Evolutionary conservation across 1,140 invertebrate genomes (phyloP).

Genomic region (Proctacanthus coquilletti): DNA sequence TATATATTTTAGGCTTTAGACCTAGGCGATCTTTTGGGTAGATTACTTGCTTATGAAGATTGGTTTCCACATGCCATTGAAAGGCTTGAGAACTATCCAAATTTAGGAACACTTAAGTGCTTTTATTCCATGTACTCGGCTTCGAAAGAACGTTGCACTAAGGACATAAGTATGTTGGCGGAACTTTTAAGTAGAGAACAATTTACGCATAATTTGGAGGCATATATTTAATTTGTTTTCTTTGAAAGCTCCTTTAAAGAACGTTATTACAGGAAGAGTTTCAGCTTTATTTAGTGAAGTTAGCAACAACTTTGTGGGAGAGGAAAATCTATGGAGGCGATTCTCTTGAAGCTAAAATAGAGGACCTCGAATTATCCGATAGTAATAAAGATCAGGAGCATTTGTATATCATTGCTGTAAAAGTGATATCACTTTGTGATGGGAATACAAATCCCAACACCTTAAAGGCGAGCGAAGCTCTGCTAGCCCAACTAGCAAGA

Average conservation of each 20-base stretch:
- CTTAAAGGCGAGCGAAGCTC: slow-evolving; percentile 9
- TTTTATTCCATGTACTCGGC: slow-evolving; percentile 40
- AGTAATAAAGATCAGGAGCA: slow-evolving; percentile 7
- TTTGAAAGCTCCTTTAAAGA: no score
- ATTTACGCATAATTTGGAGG: no score
- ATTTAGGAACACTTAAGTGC: slow-evolving; percentile 20
- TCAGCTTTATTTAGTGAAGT: no score
- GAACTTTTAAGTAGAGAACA: no score
- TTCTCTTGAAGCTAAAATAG: no score
- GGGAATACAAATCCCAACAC: slow-evolving; percentile 15
- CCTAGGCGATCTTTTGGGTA: slow-evolving; percentile 22
- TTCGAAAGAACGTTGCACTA: no score
- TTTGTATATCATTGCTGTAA: slow-evolving; percentile 19
- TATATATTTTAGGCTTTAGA: slow-evolving; percentile 12
- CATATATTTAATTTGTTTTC: no score
- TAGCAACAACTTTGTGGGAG: no score
- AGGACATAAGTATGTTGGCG: no score
- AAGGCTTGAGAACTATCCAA: slow-evolving; percentile 16
- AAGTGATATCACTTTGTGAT: slow-evolving; percentile 13
- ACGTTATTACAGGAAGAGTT: no score
- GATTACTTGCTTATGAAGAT: slow-evolving; percentile 15
- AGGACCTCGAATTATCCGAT: no score
- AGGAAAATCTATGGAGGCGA: no score
- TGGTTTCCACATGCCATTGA: slow-evolving; percentile 23
- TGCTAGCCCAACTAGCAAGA: slow-evolving; percentile 9